These are phyloP conservation scores for Hermatobates lingyangjiaoensis DNA, from an alignment of 1,140 invertebrate species.

Conservation along the genomic window DNA sequence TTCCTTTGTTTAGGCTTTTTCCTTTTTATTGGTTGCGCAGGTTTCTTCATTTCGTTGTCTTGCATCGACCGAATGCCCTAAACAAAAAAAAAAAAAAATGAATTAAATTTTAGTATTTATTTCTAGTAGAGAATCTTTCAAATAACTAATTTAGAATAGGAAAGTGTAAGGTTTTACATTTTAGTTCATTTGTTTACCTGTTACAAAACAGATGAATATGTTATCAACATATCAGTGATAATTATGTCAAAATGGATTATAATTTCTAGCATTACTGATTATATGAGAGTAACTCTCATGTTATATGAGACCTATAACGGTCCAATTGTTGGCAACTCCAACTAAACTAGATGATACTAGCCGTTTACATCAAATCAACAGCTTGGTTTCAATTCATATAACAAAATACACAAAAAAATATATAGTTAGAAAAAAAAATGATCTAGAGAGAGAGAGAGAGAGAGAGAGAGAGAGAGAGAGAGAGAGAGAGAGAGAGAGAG, in stretches of 20 bases:
- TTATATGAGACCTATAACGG: too few species aligned
- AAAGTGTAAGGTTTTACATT: background rate
- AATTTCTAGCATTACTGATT: background rate
- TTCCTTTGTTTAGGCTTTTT: conserved; percentile 53
- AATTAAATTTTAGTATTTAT: background rate
- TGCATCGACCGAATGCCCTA: conserved; percentile 62
- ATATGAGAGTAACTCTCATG: too few species aligned
- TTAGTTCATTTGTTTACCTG: background rate
- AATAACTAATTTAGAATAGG: background rate
- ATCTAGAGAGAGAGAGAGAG: too few species aligned
- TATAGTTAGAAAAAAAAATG: too few species aligned
- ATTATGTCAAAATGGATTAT: background rate
- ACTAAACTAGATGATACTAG: too few species aligned
- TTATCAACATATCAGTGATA: background rate
- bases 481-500: too few species aligned
- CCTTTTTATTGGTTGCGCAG: conserved; percentile 41
- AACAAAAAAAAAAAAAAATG: conserved; percentile 4
- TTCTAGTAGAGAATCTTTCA: background rate
- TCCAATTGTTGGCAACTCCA: too few species aligned
- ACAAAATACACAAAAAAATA: too few species aligned
- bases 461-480: too few species aligned
- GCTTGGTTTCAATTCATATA: too few species aligned
- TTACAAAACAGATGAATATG: background rate
- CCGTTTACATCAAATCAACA: too few species aligned
- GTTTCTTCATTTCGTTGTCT: conserved; percentile 60